These are phyloP conservation scores for Dipodomys stephensi DNA, from an alignment of 2,113 vertebrate genomes.

Conservation along the genomic window DNA sequence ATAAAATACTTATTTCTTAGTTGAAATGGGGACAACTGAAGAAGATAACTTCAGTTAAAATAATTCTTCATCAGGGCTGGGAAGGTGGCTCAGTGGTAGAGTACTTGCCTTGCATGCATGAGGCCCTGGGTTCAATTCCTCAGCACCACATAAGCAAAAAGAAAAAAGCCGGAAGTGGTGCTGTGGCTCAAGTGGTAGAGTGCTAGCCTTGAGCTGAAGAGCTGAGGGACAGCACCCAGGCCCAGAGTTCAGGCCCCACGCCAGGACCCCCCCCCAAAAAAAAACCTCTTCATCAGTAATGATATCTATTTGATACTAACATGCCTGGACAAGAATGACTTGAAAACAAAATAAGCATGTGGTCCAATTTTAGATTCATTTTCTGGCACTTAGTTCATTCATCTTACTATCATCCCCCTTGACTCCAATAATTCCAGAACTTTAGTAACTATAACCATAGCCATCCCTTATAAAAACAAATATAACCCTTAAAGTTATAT, in stretches of 20 bases:
- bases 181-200: too few species aligned
- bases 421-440: slow-evolving; percentile 42
- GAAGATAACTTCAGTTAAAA: slow-evolving; percentile 17
- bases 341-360: not conserved
- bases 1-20: not conserved
- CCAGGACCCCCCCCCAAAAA: not conserved
- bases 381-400: slow-evolving; percentile 30
- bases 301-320: slow-evolving; percentile 34
- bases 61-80: not conserved
- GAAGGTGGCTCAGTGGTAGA: too few species aligned
- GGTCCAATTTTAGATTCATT: not conserved
- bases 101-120: too few species aligned
- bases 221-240: too few species aligned
- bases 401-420: slow-evolving; percentile 17
- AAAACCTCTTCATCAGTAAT: slow-evolving; percentile 19
- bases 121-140: too few species aligned
- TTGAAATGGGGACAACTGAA: not conserved
- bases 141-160: too few species aligned
- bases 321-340: not conserved
- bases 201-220: too few species aligned
- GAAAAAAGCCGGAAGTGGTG: too few species aligned
- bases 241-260: too few species aligned
- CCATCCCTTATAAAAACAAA: slow-evolving; percentile 61
- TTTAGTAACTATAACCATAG: slow-evolving; percentile 12
- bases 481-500: slow-evolving; percentile 6